Percentiles rank a stretch among this genome's conserved stretches.
Conservation (phyloP, 2,888 invertebrate genomes). For the Spodoptera exigua region DNA sequence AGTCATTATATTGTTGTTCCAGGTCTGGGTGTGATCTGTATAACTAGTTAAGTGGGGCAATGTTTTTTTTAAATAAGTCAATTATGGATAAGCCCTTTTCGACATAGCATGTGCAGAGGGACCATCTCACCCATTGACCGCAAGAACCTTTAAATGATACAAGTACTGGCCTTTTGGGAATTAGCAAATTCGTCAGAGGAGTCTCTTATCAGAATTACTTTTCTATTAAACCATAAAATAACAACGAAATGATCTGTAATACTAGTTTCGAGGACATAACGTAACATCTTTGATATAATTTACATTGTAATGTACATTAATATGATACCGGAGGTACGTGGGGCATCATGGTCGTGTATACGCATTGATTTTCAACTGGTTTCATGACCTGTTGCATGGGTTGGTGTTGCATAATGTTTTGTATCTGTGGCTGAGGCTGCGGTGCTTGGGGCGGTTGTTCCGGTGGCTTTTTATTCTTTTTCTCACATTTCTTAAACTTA, state of each 20-base stretch:
- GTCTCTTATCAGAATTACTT: too few relatives aligned
- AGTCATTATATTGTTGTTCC: too few relatives aligned
- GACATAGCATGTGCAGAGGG: too few relatives aligned
- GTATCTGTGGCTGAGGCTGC: conserved; percentile 53
- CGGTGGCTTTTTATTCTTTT: conserved; percentile 82
- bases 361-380: conserved; percentile 79
- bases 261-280: conserved; percentile 14
- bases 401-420: conserved; percentile 61
- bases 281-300: conserved; percentile 13
- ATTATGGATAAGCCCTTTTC: too few relatives aligned
- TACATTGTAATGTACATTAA: conserved; percentile 21
- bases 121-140: too few relatives aligned
- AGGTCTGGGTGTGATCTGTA: too few relatives aligned
- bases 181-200: too few relatives aligned
- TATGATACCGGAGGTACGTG: conserved; percentile 84
- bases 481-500: conserved; percentile 86
- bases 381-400: conserved; percentile 74
- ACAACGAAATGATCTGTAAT: conserved; percentile 6
- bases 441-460: conserved; percentile 67
- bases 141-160: too few relatives aligned
- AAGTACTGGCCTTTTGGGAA: too few relatives aligned
- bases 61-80: too few relatives aligned
- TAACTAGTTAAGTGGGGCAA: too few relatives aligned
- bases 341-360: conserved; percentile 81
- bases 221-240: too few relatives aligned